Conservation (phyloP, 2,797 vertebrate genomes). For the Typhlichthys subterraneus region DNA sequence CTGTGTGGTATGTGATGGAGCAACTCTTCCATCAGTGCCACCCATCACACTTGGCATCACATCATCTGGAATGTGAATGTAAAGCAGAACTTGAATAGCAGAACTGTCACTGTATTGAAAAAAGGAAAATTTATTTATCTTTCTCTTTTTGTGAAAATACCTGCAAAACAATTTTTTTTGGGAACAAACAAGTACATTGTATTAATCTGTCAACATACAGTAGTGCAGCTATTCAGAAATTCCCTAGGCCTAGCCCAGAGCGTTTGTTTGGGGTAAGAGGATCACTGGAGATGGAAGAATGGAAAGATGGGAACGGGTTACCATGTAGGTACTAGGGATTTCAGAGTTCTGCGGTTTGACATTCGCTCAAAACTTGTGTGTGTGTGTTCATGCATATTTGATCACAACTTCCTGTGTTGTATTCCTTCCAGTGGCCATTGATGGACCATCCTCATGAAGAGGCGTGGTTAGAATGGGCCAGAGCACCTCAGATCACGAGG, state of each 20-base stretch:
- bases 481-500: slow-evolving; percentile 77
- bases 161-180: too few species aligned
- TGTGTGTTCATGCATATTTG: slow-evolving; percentile 13
- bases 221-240: slow-evolving; percentile 7
- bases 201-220: neutral
- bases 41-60: too few species aligned
- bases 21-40: slow-evolving; percentile 1
- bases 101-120: slow-evolving; percentile 5
- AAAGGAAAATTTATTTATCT: neutral
- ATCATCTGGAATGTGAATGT: neutral
- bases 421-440: slow-evolving; percentile 66
- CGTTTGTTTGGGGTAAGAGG: slow-evolving; percentile 23
- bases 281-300: slow-evolving; percentile 27
- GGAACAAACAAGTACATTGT: neutral
- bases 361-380: neutral
- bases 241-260: slow-evolving; percentile 7
- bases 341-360: slow-evolving; percentile 1
- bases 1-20: slow-evolving; percentile 33
- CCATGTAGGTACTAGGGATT: slow-evolving; percentile 39
- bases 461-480: slow-evolving; percentile 80
- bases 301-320: slow-evolving; percentile 16
- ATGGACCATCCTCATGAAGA: slow-evolving; percentile 81
- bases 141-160: too few species aligned
- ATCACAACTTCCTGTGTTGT: slow-evolving; percentile 9
- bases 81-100: neutral